Evolutionary conservation across 2,113 vertebrate genomes (phyloP), one percentile per base, ranked within the genome.

Genomic region (Heloderma charlesbogerti): DNA sequence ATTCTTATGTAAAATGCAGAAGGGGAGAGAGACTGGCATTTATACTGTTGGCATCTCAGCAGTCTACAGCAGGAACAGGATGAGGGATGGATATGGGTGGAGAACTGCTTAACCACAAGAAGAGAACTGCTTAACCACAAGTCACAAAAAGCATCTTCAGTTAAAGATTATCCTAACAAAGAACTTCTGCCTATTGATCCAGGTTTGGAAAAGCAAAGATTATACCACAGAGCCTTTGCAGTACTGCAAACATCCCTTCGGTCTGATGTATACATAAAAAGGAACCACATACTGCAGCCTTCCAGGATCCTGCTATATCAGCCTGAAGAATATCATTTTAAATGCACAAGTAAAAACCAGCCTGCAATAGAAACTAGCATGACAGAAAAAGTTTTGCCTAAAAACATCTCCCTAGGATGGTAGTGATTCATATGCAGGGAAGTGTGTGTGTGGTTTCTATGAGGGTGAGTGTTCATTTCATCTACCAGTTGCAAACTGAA

Each of bases 91-190:
- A 63, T 37, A 34, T 91, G 84, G 84, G 92, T 92, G 37, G 90
- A 31, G 15, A 25, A 75, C 66, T 12, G 87, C n/a, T 51, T 91
- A 93, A 92, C 86, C 95, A 88, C 89, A 90, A 84, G 81, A 82
- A 87, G 34, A 87, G 71, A 74, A 75, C 66, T 12, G 87, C n/a
- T 51, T 91, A 93, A 92, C 86, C 95, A 88, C 89, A 90, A 84
- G 81, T 54, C 90, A 79, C 87, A 69, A 90, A 67, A 91, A 92
- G 88, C 94, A 92, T 92, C 80, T 92, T 84, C 78, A 92, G 91
- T 91, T 86, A 93, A 92, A 87, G 71, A 86, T 71, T 57, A 54
- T 29, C 34, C 81, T 72, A 34, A 82, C 57, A 92, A 93, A 94
- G 84, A 94, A 93, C 66, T 8, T 13, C 7, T 75, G 6, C 1